Evolutionary conservation across 2,797 vertebrate genomes (phyloP), one percentile per base, ranked within the genome.

Genomic region (Schizopygopsis malacanthus): DNA sequence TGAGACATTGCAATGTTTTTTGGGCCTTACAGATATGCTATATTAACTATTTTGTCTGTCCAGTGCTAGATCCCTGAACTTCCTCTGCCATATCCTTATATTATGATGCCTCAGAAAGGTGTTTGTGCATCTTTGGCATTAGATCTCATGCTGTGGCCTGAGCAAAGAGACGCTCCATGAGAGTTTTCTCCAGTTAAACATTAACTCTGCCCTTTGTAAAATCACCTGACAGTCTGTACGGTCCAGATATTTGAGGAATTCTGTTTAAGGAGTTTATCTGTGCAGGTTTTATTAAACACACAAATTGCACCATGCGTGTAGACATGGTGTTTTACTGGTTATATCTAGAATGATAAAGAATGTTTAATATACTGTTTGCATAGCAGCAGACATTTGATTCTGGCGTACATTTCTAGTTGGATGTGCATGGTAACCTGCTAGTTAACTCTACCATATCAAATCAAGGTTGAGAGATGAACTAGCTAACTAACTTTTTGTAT

Each of bases 101-200:
- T 37, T 69, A 37, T 43, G 45, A 78, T 85, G 52, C 15, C 54
- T 10, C 65, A 73, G 77, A 80, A 80, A 80, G 28, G 33, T 73
- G 45, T 41, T 28, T 81, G 18, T 80, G 41, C 20, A 65, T 50
- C 10, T 33, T 50, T 80, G 84, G 78, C 33, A 63, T 81, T 50
- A 41, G 20, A 80, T 81, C 16, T 73, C 77, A 79, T 72, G 63
- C 83, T 80, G 77, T 80, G 69, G 28, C 16, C 25, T 61, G 25
- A 43, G 77, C 41, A 56, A 80, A 82, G 54, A 45, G 61, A 79
- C 72, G 82, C 76, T 85, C 67, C 73, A 50, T 47, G 39, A 45
- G 25, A 79, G 78, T 81, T 86, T 69, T 87, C 56, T 83, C 81
- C 77, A 78, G 87, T 88, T 87, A 90, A 90, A 88, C 71, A 90